Conservation (phyloP, 2,113 vertebrate species). For the Clarias macrocephalus region DNA sequence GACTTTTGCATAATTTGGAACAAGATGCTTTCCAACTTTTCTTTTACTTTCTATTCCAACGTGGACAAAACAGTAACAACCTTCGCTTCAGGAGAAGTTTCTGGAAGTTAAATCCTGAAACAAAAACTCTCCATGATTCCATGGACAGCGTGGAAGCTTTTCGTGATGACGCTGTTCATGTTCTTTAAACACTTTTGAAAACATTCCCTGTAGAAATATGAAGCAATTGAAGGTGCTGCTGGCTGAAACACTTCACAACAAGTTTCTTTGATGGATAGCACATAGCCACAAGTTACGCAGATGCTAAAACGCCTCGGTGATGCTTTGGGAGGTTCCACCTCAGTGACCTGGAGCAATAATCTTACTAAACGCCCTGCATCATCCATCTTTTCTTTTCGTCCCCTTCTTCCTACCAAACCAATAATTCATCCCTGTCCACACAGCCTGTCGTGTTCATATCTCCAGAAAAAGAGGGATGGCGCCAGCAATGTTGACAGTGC, state of each 20-base stretch:
- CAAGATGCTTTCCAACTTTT: neutral
- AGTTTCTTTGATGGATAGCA: neutral
- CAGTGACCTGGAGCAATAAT: neutral
- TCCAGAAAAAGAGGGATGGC: constrained; percentile 9
- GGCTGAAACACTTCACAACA: too few relatives aligned
- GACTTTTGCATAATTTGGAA: neutral
- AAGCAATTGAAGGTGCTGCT: neutral
- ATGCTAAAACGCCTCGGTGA: neutral
- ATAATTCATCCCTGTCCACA: constrained; percentile 26
- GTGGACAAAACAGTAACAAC: neutral
- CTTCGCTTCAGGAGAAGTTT: neutral
- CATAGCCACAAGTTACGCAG: neutral
- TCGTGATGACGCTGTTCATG: neutral
- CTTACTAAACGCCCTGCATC: neutral
- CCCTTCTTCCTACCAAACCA: constrained; percentile 1
- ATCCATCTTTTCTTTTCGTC: neutral
- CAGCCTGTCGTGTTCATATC: constrained; percentile 12
- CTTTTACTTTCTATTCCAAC: neutral
- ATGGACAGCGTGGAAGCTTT: neutral
- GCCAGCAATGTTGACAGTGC: constrained; percentile 31
- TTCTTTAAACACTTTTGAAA: neutral
- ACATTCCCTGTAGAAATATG: neutral
- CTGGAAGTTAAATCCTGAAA: neutral
- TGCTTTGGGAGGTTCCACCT: neutral
- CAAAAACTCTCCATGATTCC: neutral